Evolutionary conservation across 2,888 invertebrate genomes (phyloP).

Genomic region (Aphrophora alni): DNA sequence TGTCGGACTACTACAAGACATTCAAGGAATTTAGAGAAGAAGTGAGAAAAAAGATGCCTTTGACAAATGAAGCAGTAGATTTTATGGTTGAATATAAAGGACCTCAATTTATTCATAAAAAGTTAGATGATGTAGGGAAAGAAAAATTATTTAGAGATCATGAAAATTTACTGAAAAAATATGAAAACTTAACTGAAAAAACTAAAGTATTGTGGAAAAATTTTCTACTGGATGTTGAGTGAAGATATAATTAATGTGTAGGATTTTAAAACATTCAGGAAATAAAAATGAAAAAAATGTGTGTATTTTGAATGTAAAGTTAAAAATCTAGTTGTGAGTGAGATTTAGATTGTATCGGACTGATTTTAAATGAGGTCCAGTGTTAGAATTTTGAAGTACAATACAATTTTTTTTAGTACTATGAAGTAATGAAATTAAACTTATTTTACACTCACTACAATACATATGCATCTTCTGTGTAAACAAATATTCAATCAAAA

Average conservation of each 20-base stretch:
- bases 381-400: no score
- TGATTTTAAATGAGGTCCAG: no score
- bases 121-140: not conserved
- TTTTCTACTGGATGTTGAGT: not conserved
- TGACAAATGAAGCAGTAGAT: not conserved
- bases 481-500: no score
- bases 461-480: no score
- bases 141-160: not conserved
- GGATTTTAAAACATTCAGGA: no score
- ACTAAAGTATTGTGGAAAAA: not conserved
- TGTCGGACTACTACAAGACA: not conserved
- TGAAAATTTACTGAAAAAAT: not conserved
- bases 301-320: no score
- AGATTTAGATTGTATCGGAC: no score
- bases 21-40: not conserved
- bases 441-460: no score
- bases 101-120: not conserved
- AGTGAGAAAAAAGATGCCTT: not conserved
- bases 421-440: no score
- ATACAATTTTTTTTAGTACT: no score
- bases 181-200: not conserved
- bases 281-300: no score
- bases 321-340: no score
- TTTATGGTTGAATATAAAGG: not conserved
- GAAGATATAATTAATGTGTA: not conserved